Evolutionary conservation across 2,888 invertebrate species (phyloP).

Genomic region (Metacarcinus magister): DNA sequence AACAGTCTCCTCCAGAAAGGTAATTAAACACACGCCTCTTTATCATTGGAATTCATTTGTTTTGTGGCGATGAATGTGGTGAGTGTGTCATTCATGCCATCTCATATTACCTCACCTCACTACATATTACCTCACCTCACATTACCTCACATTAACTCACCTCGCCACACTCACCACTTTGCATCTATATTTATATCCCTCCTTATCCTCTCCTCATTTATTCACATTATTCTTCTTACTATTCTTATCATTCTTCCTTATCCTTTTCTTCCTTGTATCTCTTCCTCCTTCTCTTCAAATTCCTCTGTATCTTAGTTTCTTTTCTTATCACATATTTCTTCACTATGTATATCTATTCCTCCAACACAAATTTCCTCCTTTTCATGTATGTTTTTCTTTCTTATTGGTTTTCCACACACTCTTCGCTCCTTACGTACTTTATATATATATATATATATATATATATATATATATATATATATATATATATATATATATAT

Average conservation of each 20-base stretch:
- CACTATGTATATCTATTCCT: background rate
- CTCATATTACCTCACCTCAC: background rate
- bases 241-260: background rate
- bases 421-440: too few species aligned
- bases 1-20: background rate
- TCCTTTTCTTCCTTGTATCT: background rate
- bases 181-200: background rate
- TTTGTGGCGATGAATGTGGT: background rate
- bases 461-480: too few species aligned
- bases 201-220: background rate
- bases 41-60: conserved; percentile 29
- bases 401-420: background rate
- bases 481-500: too few species aligned
- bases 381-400: background rate
- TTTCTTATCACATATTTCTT: background rate
- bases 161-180: background rate
- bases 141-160: too few species aligned
- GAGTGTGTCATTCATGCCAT: too few species aligned
- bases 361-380: background rate
- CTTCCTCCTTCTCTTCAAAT: background rate
- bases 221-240: background rate
- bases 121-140: too few species aligned
- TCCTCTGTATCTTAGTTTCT: background rate
- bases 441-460: too few species aligned
- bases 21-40: background rate